These are phyloP conservation scores for Rotaria socialis DNA, from an alignment of 2,888 invertebrate genomes.

Conservation along the genomic window DNA sequence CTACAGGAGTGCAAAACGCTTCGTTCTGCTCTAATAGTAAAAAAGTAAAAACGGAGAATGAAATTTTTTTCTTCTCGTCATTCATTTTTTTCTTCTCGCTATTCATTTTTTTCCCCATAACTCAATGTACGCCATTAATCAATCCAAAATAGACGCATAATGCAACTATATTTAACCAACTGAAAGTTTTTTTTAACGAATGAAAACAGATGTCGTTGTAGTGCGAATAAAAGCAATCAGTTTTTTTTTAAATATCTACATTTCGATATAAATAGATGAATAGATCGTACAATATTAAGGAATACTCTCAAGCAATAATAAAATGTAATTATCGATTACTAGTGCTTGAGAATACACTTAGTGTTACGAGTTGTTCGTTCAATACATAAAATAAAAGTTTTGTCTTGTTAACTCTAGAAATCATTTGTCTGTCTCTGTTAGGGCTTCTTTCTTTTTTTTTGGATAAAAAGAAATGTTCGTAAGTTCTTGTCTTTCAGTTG, in stretches of 20 bases:
- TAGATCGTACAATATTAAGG: background rate
- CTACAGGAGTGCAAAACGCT: background rate
- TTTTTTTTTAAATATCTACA: no score
- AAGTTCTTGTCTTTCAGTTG: background rate
- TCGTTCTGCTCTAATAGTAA: background rate
- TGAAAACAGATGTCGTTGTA: no score
- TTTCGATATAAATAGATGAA: background rate
- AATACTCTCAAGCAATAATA: constrained; percentile 1
- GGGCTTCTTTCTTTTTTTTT: no score
- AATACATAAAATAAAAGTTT: background rate
- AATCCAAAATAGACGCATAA: no score
- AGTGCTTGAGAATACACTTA: background rate
- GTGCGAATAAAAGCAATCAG: background rate
- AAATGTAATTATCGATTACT: background rate
- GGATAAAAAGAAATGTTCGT: background rate
- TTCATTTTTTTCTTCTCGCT: no score
- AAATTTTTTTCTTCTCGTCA: no score
- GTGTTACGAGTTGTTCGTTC: background rate
- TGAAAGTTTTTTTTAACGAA: no score
- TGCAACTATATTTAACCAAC: no score
- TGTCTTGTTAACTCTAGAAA: background rate
- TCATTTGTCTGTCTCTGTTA: background rate
- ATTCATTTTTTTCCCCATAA: no score
- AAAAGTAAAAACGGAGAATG: no score
- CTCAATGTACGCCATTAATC: no score